phyloP scores from a whole-genome alignment of 2,797 vertebrate genomes.

The Spatula clypeata region DNA sequence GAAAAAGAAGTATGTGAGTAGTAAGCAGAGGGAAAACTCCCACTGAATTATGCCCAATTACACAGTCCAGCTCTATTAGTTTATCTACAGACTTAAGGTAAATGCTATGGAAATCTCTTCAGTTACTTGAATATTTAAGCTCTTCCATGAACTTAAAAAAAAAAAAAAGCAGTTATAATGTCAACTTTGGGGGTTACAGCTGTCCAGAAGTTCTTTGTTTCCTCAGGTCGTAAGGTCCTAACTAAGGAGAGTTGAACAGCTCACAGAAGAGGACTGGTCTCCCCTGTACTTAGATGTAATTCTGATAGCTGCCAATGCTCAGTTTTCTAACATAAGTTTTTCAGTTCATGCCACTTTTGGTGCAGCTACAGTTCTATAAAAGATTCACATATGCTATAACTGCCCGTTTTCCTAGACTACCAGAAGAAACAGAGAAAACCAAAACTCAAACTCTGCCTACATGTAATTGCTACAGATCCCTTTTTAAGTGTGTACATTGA shows the following conservation, averaged over 20 bases:
- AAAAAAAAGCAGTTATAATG: neutral
- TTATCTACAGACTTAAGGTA: neutral
- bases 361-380: neutral
- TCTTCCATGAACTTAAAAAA: neutral
- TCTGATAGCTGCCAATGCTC: neutral
- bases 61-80: neutral
- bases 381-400: neutral
- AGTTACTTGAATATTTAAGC: neutral
- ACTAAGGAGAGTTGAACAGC: neutral
- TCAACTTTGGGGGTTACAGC: neutral
- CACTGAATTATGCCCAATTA: neutral
- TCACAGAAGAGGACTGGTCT: neutral
- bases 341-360: neutral
- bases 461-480: neutral
- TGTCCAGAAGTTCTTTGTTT: neutral
- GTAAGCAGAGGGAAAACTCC: neutral
- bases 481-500: neutral
- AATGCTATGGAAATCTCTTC: neutral
- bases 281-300: neutral
- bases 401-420: neutral
- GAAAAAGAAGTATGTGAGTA: constrained; percentile 28
- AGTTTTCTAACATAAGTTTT: neutral
- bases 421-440: neutral
- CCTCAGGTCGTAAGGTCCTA: neutral
- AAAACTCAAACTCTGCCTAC: neutral